Evolutionary conservation across 2,888 invertebrate genomes (phyloP).

Genomic region (Meandrusa payeni): DNA sequence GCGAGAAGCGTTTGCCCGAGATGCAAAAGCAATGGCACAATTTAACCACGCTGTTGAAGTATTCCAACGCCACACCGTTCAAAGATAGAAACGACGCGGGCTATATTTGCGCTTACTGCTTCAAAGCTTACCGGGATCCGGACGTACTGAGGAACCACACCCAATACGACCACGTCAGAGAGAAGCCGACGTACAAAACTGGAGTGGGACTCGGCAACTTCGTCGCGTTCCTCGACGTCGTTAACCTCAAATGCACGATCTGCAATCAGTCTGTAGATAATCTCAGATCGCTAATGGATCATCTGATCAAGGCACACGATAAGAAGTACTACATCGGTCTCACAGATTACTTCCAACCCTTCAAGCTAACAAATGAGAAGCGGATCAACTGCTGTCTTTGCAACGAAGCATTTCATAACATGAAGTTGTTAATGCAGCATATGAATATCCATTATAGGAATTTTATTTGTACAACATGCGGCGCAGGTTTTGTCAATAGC

Average conservation of each 20-base stretch:
- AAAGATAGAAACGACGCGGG: constrained; percentile 69
- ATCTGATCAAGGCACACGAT: constrained; percentile 56
- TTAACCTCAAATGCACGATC: constrained; percentile 61
- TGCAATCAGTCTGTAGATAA: constrained; percentile 53
- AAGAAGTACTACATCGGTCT: constrained; percentile 59
- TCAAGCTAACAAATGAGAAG: constrained; percentile 56
- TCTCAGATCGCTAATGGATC: constrained; percentile 50
- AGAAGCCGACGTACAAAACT: constrained; percentile 62
- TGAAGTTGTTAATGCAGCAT: constrained; percentile 68
- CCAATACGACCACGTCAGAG: constrained; percentile 55
- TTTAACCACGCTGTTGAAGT: constrained; percentile 58
- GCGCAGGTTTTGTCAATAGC: constrained; percentile 68
- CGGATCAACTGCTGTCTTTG: constrained; percentile 66
- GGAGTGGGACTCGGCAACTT: constrained; percentile 64
- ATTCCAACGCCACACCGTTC: constrained; percentile 69
- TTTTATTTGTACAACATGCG: constrained; percentile 69
- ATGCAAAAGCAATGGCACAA: constrained; percentile 75
- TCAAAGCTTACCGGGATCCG: constrained; percentile 60
- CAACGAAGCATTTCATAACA: constrained; percentile 60
- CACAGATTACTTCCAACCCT: constrained; percentile 65
- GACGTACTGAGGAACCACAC: constrained; percentile 54
- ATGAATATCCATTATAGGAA: constrained; percentile 71
- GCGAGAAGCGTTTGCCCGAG: constrained; percentile 56
- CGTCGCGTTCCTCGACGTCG: constrained; percentile 66
- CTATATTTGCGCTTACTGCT: constrained; percentile 69